phyloP scores from a whole-genome alignment of 2,888 invertebrate genomes.

The Pristionchus exspectatus region DNA sequence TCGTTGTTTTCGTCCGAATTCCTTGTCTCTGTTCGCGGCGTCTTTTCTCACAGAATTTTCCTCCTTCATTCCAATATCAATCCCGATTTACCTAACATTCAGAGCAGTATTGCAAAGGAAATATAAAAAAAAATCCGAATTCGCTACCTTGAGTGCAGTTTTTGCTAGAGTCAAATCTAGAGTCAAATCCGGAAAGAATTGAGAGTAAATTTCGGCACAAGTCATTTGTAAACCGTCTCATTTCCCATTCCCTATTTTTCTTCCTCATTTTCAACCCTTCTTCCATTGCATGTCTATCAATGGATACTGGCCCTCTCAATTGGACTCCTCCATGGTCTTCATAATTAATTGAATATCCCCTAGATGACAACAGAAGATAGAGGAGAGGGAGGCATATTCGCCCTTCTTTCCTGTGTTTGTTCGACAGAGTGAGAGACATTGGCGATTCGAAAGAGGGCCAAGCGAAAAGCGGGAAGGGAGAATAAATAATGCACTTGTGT shows the following conservation, averaged over 20 bases:
- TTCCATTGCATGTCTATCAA: slow-evolving; percentile 27
- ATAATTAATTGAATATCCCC: slow-evolving; percentile 49
- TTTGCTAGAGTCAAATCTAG: no score
- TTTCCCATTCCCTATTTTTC: neutral
- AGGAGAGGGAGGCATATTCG: slow-evolving; percentile 34
- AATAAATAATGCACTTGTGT: slow-evolving; percentile 56
- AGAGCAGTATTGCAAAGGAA: no score
- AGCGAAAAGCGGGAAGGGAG: slow-evolving; percentile 37
- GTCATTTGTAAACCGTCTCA: neutral
- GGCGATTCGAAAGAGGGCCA: slow-evolving; percentile 1
- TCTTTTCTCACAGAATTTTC: no score
- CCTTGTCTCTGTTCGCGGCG: no score
- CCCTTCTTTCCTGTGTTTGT: slow-evolving; percentile 44
- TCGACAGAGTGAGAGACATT: neutral
- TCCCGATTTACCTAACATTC: no score
- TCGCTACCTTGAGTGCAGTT: no score
- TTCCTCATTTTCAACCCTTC: slow-evolving; percentile 1
- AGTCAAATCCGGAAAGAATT: no score
- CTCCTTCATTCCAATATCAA: no score
- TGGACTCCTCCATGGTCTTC: slow-evolving; percentile 11
- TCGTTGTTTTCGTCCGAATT: neutral
- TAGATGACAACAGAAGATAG: neutral
- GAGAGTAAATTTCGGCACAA: no score
- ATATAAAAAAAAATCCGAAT: no score
- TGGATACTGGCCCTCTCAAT: neutral